Base-by-base conservation (phyloP, 2,888 invertebrate genomes). In the Dexiosoma caninum region DNA sequence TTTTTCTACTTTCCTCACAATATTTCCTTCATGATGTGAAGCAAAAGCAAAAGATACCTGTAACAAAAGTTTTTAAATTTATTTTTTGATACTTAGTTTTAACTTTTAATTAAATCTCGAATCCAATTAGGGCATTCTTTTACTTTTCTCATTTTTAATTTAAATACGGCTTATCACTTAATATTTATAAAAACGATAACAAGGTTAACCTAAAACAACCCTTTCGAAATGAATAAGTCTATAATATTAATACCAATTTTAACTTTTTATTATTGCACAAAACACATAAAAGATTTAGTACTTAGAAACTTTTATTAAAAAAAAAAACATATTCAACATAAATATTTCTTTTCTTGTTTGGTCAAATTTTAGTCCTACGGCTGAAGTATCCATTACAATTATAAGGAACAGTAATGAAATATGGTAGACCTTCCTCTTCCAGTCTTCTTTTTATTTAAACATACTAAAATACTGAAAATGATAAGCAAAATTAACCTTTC, bases 381-480 rank as follows among this genome's bases (percentile, higher is more conserved):
- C 35, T 27, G 70, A 59, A 49, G 64, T 66, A 53, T 69, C 69
- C 64, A 79, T 79, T 69, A 74, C 57, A 49, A 69, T 62, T 66
- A 40, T 55, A 67, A 40, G 9, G 12, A 42, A 35, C 35, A 37
- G 8, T 44, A 64, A 35, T 21, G 14, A 42, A 59, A 40, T 4
- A 27, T 62, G 4, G 1, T n/a, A 19, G 9, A 59, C 21, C 32
- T 49, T 23, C 35, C 44, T 14, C 44, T 44, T 23, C 21, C 6
- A 27, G n/a, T 9, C 7, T 66, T n/a, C n/a, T 59, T 66, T 64
- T 37, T 46, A 62, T 37, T 37, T 42, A 49, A 49, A 16, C n/a
- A 32, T 7, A 32, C 14, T 37, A 35, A 40, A 44, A 42, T 51
- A n/a, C 5, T 8, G 21, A 70, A 42, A 9, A 35, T 75, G 9